phyloP scores from a whole-genome alignment of 2,888 invertebrate species.

The Anaspis maculata region DNA sequence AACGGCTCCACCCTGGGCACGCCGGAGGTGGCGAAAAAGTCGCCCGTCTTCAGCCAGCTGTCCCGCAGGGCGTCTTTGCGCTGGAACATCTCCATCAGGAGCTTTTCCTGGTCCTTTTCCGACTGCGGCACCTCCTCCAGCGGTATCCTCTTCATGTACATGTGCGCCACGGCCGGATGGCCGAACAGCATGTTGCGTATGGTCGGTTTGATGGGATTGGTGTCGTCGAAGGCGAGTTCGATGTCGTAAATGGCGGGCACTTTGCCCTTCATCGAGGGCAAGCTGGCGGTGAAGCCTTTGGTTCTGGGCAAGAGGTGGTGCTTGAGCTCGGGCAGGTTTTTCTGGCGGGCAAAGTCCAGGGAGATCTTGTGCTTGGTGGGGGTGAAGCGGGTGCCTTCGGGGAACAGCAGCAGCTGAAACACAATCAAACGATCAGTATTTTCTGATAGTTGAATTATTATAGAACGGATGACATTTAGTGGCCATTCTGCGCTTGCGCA shows the following conservation, averaged over 20 bases:
- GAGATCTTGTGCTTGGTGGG: conserved; percentile 79
- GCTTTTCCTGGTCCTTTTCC: conserved; percentile 64
- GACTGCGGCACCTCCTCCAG: conserved; percentile 70
- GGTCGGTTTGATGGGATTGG: conserved; percentile 64
- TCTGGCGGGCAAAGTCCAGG: conserved; percentile 76
- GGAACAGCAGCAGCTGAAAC: conserved; percentile 72
- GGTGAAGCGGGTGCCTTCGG: conserved; percentile 92
- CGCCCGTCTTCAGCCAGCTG: conserved; percentile 65
- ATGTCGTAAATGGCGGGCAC: conserved; percentile 80
- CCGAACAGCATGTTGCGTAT: conserved; percentile 70
- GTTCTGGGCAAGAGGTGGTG: conserved; percentile 91
- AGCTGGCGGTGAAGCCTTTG: conserved; percentile 85
- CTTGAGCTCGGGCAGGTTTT: conserved; percentile 75
- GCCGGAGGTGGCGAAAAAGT: conserved; percentile 71
- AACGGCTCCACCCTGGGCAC: conserved; percentile 55
- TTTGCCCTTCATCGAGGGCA: conserved; percentile 72
- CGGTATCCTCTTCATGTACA: conserved; percentile 74
- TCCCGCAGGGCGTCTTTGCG: conserved; percentile 73
- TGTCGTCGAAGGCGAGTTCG: conserved; percentile 61
- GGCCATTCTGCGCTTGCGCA: too few relatives aligned
- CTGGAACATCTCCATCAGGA: conserved; percentile 75
- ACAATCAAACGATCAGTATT: too few relatives aligned
- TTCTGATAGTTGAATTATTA: too few relatives aligned
- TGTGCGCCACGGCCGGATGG: conserved; percentile 60
- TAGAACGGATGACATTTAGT: too few relatives aligned